Base-by-base conservation (phyloP, 2,888 invertebrate genomes). In the Endotricha flammealis region DNA sequence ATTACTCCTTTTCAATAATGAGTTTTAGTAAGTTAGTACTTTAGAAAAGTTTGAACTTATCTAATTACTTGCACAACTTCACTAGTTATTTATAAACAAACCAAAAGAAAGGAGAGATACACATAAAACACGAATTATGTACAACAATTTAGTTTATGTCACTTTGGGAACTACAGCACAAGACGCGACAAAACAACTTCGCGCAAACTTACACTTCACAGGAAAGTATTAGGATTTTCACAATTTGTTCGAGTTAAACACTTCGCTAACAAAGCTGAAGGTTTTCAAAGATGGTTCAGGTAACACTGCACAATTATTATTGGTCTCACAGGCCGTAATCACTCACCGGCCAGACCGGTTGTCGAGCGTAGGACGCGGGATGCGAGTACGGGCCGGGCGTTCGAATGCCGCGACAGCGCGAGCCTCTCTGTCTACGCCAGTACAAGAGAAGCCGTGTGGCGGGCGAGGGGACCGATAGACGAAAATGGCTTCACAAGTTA, bases 401-500 rank as follows among this genome's bases (percentile, higher is more conserved):
- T 53, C 72, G 63, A 45, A 48, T 70, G 53, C 53, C 53, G 45
- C 73, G 72, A 56, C 61, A 63, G 73, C 74, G 72, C 75, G 74
- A 68, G 68, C 64, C 77, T 72, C 67, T 81, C 77, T 82, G 79
- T 57, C 64, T 67, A 72, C 64, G 68, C 57, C 65, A 48, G n/a
- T n/a, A n/a, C n/a, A n/a, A n/a, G 63, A 65, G 74, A 74, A 76
- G 67, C 73, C 76, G 72, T 57, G 72, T 69, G 55, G 68, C 72
- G 75, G 72, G 74, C 68, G 78, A 74, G 78, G 82, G 77, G 81
- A 71, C 66, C 72, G 78, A 79, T 79, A 80, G 79, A 85, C 85
- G 83, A 83, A 86, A 86, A 86, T 85, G 86, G 86, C 85, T 86
- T 85, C 85, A 85, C 85, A 81, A 86, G 81, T 85, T 77, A 83